Base-by-base conservation (phyloP, 1,140 invertebrate species). In the Heliconius hewitsoni region DNA sequence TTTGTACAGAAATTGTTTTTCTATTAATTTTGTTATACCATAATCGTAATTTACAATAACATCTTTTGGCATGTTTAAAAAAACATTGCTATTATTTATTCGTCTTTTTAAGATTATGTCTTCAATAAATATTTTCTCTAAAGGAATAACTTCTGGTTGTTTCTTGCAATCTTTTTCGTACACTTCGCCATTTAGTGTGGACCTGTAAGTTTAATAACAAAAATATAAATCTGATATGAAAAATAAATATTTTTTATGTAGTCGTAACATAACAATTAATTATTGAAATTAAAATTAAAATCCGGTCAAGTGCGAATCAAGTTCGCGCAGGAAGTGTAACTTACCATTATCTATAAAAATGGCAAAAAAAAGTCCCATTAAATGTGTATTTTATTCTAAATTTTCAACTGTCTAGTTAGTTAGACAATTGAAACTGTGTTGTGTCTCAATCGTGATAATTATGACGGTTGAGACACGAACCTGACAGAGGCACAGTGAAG, bases 11-110 rank as follows among this genome's bases (percentile, higher is more conserved):
- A 30, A 46, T 57, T 71, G 52, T 23, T 52, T 34, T 39, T 37
- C 50, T 50, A 75, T 55, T 27, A 79, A 76, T 50, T 76, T 30
- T 13, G 30, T 46, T 57, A 78, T 46, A 27, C 37, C 37, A 30
- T 74, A 73, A 66, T 78, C 72, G 55, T 73, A 74, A 74, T 74
- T 60, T 5, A 73, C 55, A 50, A 60, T 73, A 27, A 3, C 39
- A 16, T 60, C 13, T 34, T 78, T 55, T n/a, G 42, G 27, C 8
- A 50, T 18, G 39, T 37, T 78, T 73, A 78, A 78, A 74, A 74
- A 74, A 73, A 1, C 1, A 66, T 66, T 66, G 3, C 11, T 30
- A 18, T 66, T 66, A 66, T 30, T 66, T 30, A 30, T 30, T 30
- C 27, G 23, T 16, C 23, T 66, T 13, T 23, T 30, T 66, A 66